Evolutionary conservation across 2,888 invertebrate genomes (phyloP).

Genomic region (Tenthredo scrophulariae): DNA sequence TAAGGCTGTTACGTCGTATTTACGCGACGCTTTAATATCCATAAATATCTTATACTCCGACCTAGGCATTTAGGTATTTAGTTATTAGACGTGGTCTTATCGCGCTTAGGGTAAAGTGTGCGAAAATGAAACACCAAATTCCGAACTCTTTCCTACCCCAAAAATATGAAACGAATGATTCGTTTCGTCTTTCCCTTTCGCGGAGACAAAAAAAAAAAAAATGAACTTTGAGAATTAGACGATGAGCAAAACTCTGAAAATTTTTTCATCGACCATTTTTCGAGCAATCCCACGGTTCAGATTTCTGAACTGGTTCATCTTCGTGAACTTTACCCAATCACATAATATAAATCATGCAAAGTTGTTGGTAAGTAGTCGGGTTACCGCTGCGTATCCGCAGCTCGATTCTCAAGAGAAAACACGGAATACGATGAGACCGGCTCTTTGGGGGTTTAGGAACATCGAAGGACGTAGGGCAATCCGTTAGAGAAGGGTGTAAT

Average conservation of each 20-base stretch:
- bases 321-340: background rate
- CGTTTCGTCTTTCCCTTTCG: no score
- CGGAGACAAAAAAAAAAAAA: no score
- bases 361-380: slow-evolving; percentile 5
- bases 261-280: no score
- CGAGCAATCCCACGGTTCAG: background rate
- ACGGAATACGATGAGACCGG: background rate
- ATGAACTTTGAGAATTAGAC: no score
- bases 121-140: background rate
- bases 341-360: slow-evolving; percentile 25
- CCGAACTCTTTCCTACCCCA: background rate
- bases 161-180: no score
- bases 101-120: background rate
- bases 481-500: slow-evolving; percentile 16
- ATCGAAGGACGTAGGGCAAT: background rate
- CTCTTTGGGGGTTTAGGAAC: background rate
- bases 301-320: background rate
- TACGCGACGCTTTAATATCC: slow-evolving; percentile 8
- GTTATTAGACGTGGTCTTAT: background rate
- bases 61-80: background rate
- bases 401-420: slow-evolving; percentile 9
- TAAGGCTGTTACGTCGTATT: background rate
- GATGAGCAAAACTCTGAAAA: no score
- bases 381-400: background rate
- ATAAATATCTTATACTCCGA: background rate